A percentile compares a stretch with the other conserved stretches of the same genome.
Evolutionary conservation across 2,888 invertebrate species (phyloP).

Genomic region (Synanthedon tipuliformis): DNA sequence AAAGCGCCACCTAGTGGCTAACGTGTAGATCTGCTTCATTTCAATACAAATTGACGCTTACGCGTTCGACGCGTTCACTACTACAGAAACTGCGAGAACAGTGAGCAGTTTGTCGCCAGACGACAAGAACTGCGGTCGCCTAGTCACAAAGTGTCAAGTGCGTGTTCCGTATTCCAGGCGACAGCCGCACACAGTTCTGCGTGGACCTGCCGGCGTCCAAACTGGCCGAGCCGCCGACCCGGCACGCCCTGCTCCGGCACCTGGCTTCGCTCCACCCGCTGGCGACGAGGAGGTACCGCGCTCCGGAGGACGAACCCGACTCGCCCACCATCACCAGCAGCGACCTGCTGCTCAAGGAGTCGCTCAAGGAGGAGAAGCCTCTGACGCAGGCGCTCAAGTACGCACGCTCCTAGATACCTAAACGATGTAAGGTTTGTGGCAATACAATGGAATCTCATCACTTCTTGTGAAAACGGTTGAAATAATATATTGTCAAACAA

Average conservation of each 20-base stretch:
- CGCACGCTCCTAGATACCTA: slow-evolving; percentile 40
- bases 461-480: background rate
- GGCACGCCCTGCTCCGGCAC: slow-evolving; percentile 38
- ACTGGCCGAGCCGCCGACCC: slow-evolving; percentile 10
- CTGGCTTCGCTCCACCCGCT: slow-evolving; percentile 39
- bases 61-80: no score
- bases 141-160: no score
- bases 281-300: slow-evolving; percentile 36
- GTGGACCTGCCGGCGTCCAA: slow-evolving; percentile 48
- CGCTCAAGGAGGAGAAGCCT: slow-evolving; percentile 52
- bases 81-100: no score
- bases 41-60: no score
- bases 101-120: no score
- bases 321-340: slow-evolving; percentile 23
- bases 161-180: slow-evolving; percentile 19
- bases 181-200: slow-evolving; percentile 52
- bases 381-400: slow-evolving; percentile 47
- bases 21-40: no score
- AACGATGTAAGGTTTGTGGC: background rate
- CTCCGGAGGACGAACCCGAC: background rate
- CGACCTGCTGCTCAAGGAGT: slow-evolving; percentile 45
- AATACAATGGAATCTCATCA: background rate
- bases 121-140: no score
- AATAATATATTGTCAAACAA: slow-evolving; percentile 1
- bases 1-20: no score